A percentile compares a stretch with the other conserved stretches of the same genome.
Evolutionary conservation across 2,888 invertebrate species (phyloP).

Genomic region (Anthoptus insignis): DNA sequence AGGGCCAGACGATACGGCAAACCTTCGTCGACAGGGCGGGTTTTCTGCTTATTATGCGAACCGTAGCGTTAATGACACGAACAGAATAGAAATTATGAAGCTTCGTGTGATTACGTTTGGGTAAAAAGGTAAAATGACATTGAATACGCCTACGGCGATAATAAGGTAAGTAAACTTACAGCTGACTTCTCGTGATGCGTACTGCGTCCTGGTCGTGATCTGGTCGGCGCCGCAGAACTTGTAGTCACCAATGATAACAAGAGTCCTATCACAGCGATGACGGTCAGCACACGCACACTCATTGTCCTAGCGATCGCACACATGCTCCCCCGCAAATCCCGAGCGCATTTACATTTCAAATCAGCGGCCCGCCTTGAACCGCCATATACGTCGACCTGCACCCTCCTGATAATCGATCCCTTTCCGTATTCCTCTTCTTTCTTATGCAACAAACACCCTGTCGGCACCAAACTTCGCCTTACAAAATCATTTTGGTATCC

Average conservation of each 20-base stretch:
- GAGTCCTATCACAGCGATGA: conserved; percentile 64
- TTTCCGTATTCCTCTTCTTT: conserved; percentile 71
- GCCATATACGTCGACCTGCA: conserved; percentile 66
- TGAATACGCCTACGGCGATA: neutral
- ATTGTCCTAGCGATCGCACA: conserved; percentile 73
- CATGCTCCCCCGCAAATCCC: conserved; percentile 66
- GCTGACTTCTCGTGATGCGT: conserved; percentile 65
- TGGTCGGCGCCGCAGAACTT: conserved; percentile 68
- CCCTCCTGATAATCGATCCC: conserved; percentile 73
- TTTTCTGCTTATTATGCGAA: conserved; percentile 74
- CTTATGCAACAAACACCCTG: conserved; percentile 66
- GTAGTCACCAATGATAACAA: conserved; percentile 69
- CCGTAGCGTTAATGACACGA: conserved; percentile 46
- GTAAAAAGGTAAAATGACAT: neutral
- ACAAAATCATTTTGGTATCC: conserved; percentile 60
- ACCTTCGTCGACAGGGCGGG: conserved; percentile 71
- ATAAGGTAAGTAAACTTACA: conserved; percentile 62
- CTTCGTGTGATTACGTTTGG: neutral
- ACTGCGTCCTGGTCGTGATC: conserved; percentile 62
- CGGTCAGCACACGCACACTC: conserved; percentile 65
- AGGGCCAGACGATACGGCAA: conserved; percentile 66
- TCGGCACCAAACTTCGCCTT: conserved; percentile 60
- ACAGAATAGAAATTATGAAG: conserved; percentile 30
- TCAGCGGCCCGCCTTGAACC: conserved; percentile 68
- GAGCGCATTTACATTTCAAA: conserved; percentile 79